Percentiles rank a stretch among this genome's conserved stretches.
Conservation (phyloP, 2,797 vertebrate species). For the Okamejei kenojei region DNA sequence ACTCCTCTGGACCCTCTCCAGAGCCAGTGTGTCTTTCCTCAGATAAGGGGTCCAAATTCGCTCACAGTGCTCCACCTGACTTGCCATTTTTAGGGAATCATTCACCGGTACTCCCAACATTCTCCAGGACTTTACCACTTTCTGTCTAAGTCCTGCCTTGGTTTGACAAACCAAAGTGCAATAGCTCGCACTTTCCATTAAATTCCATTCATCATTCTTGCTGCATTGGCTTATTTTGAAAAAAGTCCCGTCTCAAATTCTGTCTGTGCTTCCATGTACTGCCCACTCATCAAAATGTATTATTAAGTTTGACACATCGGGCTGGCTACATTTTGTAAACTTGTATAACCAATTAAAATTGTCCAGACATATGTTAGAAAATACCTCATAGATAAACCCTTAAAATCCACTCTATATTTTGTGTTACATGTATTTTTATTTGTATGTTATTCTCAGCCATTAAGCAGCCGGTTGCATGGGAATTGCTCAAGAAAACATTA, state of each 20-base stretch:
- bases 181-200: not conserved
- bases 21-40: no score
- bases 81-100: no score
- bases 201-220: not conserved
- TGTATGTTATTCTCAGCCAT: not conserved
- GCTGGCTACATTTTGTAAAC: not conserved
- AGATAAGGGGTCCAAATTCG: no score
- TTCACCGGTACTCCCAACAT: no score
- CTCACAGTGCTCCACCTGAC: no score
- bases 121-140: no score
- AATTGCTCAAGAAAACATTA: no score
- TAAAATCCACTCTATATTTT: slow-evolving; percentile 14
- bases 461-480: no score
- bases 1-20: no score
- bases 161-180: no score
- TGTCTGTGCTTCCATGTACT: not conserved
- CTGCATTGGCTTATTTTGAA: no score
- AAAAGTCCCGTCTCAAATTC: not conserved
- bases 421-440: no score
- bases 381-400: not conserved
- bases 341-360: not conserved
- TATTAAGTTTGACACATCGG: not conserved
- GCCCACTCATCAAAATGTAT: not conserved
- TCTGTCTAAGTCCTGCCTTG: not conserved
- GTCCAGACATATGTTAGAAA: not conserved